phyloP scores from a whole-genome alignment of 2,113 vertebrate genomes.

The Engystomops pustulosus region DNA sequence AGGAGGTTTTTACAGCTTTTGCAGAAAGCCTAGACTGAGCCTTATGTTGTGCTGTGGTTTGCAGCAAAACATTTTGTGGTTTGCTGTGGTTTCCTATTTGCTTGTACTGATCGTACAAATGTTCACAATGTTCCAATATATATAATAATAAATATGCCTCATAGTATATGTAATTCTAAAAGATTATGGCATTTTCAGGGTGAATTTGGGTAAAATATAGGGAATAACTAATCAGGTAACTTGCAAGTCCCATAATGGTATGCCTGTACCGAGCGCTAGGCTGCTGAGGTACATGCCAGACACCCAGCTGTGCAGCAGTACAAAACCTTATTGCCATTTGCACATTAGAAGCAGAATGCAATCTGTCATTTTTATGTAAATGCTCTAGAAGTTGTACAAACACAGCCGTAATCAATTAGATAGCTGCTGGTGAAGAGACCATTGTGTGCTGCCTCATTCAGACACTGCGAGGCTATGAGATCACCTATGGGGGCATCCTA shows the following conservation, averaged over 20 bases:
- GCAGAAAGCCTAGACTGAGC: too few species aligned
- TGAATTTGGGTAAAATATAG: neutral
- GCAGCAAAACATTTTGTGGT: too few species aligned
- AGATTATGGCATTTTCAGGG: too few species aligned
- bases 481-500: constrained; percentile 69
- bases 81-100: too few species aligned
- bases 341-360: constrained; percentile 71
- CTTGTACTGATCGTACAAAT: too few species aligned
- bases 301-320: constrained; percentile 56
- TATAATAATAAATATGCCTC: too few species aligned
- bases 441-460: constrained; percentile 74
- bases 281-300: constrained; percentile 24
- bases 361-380: constrained; percentile 78
- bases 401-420: constrained; percentile 79
- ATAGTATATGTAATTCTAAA: too few species aligned
- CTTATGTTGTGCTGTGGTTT: too few species aligned
- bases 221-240: neutral
- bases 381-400: constrained; percentile 80
- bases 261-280: too few species aligned
- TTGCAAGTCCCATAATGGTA: neutral
- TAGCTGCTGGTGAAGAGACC: constrained; percentile 74
- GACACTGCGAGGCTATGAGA: constrained; percentile 71
- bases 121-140: too few species aligned
- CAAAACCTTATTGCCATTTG: constrained; percentile 62
- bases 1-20: too few species aligned